phyloP scores from a whole-genome alignment of 1,140 invertebrate species.

The Bactericera cockerelli region DNA sequence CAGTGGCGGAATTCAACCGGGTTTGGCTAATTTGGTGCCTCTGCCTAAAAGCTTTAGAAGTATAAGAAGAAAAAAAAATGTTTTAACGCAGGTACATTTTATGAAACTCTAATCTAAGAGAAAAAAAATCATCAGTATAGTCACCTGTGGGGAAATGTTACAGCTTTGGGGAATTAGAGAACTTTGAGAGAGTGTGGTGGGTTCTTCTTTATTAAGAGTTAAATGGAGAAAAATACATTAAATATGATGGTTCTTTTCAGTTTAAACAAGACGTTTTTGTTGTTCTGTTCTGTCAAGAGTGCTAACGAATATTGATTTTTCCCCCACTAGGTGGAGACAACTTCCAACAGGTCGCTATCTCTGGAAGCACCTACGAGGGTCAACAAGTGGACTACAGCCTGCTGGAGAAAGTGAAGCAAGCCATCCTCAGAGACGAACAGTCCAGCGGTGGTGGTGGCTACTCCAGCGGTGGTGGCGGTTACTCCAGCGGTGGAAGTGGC shows the following conservation, averaged over 20 bases:
- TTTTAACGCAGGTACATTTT: no score
- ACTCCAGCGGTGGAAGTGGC: constrained; percentile 28
- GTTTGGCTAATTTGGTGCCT: no score
- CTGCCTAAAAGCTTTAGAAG: no score
- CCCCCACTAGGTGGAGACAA: constrained; percentile 35
- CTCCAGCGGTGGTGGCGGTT: constrained; percentile 25
- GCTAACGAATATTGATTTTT: not conserved
- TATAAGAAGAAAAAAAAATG: no score
- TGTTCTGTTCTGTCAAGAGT: not conserved
- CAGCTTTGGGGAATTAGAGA: not conserved
- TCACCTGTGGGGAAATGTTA: not conserved
- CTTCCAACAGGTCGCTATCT: constrained; percentile 53
- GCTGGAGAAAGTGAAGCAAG: constrained; percentile 62
- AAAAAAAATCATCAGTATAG: not conserved
- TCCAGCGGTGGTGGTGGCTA: constrained; percentile 26
- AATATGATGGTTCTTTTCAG: constrained; percentile 9
- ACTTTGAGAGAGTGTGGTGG: not conserved
- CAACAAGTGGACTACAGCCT: constrained; percentile 58
- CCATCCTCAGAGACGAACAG: constrained; percentile 58
- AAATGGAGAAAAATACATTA: not conserved
- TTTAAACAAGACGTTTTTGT: not conserved
- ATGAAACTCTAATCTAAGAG: no score
- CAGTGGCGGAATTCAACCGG: no score
- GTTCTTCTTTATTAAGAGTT: not conserved
- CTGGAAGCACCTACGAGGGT: constrained; percentile 54